These are phyloP conservation scores for Drosophila baimaii DNA, from an alignment of 1,140 invertebrate genomes.

Conservation along the genomic window DNA sequence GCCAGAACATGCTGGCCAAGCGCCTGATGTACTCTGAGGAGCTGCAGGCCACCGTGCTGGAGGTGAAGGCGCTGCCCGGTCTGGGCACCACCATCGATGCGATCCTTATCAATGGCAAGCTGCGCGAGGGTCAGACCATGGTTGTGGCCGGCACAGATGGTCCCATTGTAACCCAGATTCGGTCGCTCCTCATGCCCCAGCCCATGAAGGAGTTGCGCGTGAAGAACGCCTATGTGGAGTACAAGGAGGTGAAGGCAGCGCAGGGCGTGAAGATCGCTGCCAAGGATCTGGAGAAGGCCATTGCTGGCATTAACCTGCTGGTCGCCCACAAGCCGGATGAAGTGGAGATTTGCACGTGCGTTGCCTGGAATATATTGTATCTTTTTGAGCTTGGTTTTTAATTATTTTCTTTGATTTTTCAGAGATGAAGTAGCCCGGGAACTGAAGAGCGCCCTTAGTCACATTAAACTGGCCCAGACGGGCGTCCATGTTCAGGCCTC, in stretches of 20 bases:
- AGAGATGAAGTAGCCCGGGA: constrained; percentile 93
- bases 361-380: too few relatives aligned
- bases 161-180: constrained; percentile 98
- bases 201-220: constrained; percentile 98
- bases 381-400: too few relatives aligned
- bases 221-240: constrained; percentile 98
- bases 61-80: constrained; percentile 99
- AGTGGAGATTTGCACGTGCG: constrained; percentile 90
- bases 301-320: constrained; percentile 95
- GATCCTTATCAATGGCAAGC: constrained; percentile 97
- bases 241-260: constrained; percentile 97
- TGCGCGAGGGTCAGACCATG: constrained; percentile 97
- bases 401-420: constrained; percentile 19
- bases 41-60: constrained; percentile 98
- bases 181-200: constrained; percentile 98
- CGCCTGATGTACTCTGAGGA: constrained; percentile 96
- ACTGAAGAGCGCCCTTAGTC: constrained; percentile 94
- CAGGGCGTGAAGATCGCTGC: constrained; percentile 99
- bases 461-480: constrained; percentile 95
- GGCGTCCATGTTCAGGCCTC: constrained; percentile 99
- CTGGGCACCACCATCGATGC: constrained; percentile 99
- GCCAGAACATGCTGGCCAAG: constrained; percentile 95
- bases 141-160: constrained; percentile 98
- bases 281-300: constrained; percentile 98
- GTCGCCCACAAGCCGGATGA: constrained; percentile 97